Conservation (phyloP, 2,888 invertebrate species). For the Tetragonula carbonaria region DNA sequence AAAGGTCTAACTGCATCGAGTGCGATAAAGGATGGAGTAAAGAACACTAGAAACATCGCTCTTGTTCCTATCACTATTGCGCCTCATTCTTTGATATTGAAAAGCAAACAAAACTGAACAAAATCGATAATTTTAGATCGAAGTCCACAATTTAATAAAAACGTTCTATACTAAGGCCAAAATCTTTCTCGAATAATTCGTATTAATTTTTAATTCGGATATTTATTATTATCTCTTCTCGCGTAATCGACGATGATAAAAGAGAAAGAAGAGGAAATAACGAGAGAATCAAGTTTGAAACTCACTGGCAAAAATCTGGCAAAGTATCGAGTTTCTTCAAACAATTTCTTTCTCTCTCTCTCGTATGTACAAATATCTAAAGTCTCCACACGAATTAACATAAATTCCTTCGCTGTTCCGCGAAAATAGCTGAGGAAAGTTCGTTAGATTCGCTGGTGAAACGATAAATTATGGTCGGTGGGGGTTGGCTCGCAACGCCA, state of each 20-base stretch:
- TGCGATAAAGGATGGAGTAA: background rate
- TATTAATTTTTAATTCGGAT: no score
- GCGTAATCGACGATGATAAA: no score
- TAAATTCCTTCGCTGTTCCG: background rate
- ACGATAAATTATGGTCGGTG: background rate
- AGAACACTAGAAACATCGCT: background rate
- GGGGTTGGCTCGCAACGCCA: background rate
- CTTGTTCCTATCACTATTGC: background rate
- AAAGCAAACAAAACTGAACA: background rate
- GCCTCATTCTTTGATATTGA: background rate
- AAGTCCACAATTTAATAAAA: background rate
- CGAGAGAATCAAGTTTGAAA: no score
- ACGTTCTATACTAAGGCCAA: background rate
- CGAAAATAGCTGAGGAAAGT: background rate
- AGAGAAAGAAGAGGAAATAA: no score
- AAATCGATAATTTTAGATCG: background rate
- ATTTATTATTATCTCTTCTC: no score
- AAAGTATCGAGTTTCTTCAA: no score
- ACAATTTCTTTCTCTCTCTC: no score
- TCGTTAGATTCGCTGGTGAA: background rate
- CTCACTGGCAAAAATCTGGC: no score
- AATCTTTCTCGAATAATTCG: no score
- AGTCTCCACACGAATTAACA: background rate
- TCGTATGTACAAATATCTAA: no score
- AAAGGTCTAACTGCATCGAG: constrained; percentile 14